phyloP scores from a whole-genome alignment of 2,888 invertebrate genomes.

The Mesorhabditis sp. region DNA sequence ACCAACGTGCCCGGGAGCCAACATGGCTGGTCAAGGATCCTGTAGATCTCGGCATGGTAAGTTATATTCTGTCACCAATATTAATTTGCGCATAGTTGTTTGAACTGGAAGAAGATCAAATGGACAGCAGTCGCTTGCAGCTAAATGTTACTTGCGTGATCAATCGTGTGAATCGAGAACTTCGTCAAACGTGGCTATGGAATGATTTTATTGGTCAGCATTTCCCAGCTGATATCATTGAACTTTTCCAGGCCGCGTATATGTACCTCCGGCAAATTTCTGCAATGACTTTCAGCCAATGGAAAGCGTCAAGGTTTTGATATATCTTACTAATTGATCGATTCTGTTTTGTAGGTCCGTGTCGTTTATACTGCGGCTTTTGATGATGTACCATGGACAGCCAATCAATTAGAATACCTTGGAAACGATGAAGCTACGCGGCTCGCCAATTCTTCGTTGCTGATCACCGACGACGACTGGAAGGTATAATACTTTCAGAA shows the following conservation, averaged over 20 bases:
- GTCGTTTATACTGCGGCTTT: constrained; percentile 31
- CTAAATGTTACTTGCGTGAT: constrained; percentile 27
- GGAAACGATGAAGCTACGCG: constrained; percentile 21
- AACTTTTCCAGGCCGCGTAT: constrained; percentile 25
- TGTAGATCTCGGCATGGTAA: constrained; percentile 19
- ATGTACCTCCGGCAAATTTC: constrained; percentile 19
- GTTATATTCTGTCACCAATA: constrained; percentile 5
- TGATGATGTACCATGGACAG: constrained; percentile 45
- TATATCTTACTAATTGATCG: constrained; percentile 8
- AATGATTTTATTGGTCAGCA: constrained; percentile 42
- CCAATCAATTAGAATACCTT: constrained; percentile 17
- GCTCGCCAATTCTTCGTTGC: constrained; percentile 21
- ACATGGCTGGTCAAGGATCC: constrained; percentile 15
- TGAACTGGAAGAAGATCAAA: constrained; percentile 8
- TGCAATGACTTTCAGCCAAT: constrained; percentile 14
- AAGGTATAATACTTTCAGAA: constrained; percentile 13
- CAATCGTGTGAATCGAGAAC: constrained; percentile 31
- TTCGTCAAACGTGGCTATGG: constrained; percentile 41
- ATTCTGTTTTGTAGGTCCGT: constrained; percentile 20
- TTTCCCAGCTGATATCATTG: constrained; percentile 8
- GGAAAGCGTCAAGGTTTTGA: constrained; percentile 9
- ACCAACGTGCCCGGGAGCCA: background rate
- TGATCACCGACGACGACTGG: constrained; percentile 41
- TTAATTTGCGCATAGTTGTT: constrained; percentile 9
- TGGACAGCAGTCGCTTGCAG: constrained; percentile 11